phyloP scores from a whole-genome alignment of 2,797 vertebrate genomes.

The Myripristis jacobus region DNA sequence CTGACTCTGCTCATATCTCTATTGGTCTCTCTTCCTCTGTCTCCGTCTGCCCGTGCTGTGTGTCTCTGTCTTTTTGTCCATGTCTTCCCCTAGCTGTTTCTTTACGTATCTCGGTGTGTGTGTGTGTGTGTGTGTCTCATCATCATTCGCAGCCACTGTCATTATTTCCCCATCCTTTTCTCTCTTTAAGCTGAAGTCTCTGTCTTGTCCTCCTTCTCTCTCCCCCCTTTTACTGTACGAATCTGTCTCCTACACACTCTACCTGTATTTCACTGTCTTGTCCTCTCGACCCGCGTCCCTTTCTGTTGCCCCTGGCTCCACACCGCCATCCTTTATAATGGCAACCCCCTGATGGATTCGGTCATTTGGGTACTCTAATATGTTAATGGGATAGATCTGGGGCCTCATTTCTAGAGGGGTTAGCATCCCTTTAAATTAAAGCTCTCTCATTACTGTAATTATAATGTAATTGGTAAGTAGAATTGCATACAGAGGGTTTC shows the following conservation, averaged over 20 bases:
- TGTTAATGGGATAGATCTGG: constrained; percentile 59
- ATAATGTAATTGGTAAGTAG: constrained; percentile 1
- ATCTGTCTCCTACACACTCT: not conserved
- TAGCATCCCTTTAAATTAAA: constrained; percentile 58
- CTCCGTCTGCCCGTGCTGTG: constrained; percentile 33
- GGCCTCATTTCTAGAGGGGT: constrained; percentile 47
- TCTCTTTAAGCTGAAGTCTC: no score
- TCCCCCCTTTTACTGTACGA: not conserved
- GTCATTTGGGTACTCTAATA: constrained; percentile 49
- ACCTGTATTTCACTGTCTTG: constrained; percentile 16
- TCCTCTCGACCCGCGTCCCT: constrained; percentile 8
- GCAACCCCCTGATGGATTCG: constrained; percentile 54
- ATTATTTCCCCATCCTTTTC: not conserved
- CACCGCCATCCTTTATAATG: constrained; percentile 51
- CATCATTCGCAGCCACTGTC: not conserved
- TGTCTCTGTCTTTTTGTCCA: constrained; percentile 10
- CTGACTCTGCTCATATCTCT: constrained; percentile 62
- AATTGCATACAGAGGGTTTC: not conserved
- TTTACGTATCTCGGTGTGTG: constrained; percentile 7
- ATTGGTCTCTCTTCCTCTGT: constrained; percentile 29
- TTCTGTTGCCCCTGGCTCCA: constrained; percentile 40
- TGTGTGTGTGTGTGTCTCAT: not conserved
- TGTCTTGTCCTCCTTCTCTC: not conserved
- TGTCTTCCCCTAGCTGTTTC: constrained; percentile 5
- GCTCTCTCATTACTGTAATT: constrained; percentile 33